Conservation (phyloP, 2,888 invertebrate species). For the Lottia gigantea region DNA sequence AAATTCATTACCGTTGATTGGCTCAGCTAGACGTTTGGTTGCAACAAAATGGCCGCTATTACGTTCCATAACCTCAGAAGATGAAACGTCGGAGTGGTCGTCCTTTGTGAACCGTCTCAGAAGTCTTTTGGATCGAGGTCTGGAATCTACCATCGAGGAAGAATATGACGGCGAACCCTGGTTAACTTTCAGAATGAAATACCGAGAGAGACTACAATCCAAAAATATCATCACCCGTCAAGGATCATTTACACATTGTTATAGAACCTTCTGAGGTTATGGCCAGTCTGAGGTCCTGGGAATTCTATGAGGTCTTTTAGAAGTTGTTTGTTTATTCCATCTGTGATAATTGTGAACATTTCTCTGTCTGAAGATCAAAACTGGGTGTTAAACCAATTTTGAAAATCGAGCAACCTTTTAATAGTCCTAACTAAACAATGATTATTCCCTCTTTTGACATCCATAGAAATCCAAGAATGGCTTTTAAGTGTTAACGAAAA, state of each 20-base stretch:
- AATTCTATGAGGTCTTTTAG: no score
- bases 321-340: no score
- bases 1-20: conserved; percentile 28
- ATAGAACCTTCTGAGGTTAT: background rate
- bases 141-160: conserved; percentile 33
- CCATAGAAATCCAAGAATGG: no score
- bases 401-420: no score
- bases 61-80: conserved; percentile 25
- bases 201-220: conserved; percentile 24
- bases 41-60: conserved; percentile 30
- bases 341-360: no score
- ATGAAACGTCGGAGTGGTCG: conserved; percentile 35
- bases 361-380: no score
- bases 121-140: conserved; percentile 23
- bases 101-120: conserved; percentile 22
- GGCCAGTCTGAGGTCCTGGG: no score
- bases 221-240: background rate
- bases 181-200: conserved; percentile 34
- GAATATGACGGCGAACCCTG: conserved; percentile 39
- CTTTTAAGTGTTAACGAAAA: no score
- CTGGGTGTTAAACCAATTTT: no score
- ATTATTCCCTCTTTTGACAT: no score
- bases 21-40: conserved; percentile 33
- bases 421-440: no score
- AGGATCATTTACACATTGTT: conserved; percentile 1